phyloP scores from a whole-genome alignment of 2,113 vertebrate genomes.

The Leucopternis melanops region DNA sequence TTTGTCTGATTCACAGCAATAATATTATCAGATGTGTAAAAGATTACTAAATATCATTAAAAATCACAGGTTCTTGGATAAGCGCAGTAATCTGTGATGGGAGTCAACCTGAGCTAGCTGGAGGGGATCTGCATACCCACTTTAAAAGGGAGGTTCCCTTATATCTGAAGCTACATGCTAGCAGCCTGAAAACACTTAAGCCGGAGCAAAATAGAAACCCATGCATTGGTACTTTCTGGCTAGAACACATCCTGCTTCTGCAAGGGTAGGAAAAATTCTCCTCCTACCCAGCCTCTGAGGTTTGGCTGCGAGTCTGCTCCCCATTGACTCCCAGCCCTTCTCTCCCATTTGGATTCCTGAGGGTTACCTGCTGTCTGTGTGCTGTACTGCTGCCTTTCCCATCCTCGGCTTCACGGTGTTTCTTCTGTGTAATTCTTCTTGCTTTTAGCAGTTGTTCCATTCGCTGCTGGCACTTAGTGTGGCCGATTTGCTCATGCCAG shows the following conservation, averaged over 20 bases:
- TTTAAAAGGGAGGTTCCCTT: neutral
- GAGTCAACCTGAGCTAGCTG: neutral
- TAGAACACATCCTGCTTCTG: neutral
- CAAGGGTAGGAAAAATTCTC: neutral
- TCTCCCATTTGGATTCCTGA: neutral
- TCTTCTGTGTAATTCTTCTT: neutral
- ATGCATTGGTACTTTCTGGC: neutral
- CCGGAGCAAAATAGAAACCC: neutral
- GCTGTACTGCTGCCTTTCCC: neutral
- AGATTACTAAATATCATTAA: neutral
- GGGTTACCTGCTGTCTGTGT: neutral
- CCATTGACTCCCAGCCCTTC: neutral
- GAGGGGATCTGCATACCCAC: neutral
- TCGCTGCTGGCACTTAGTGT: neutral
- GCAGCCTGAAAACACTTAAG: neutral
- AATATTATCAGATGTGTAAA: neutral
- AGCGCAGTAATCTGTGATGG: neutral
- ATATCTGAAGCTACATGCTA: neutral
- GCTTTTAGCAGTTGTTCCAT: neutral
- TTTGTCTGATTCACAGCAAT: neutral
- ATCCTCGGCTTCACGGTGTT: neutral
- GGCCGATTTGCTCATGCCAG: neutral
- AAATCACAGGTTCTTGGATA: neutral
- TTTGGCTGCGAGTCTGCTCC: neutral
- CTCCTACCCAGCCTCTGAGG: neutral